Base-by-base conservation (phyloP, 2,113 vertebrate species). In the Etia nguti region DNA sequence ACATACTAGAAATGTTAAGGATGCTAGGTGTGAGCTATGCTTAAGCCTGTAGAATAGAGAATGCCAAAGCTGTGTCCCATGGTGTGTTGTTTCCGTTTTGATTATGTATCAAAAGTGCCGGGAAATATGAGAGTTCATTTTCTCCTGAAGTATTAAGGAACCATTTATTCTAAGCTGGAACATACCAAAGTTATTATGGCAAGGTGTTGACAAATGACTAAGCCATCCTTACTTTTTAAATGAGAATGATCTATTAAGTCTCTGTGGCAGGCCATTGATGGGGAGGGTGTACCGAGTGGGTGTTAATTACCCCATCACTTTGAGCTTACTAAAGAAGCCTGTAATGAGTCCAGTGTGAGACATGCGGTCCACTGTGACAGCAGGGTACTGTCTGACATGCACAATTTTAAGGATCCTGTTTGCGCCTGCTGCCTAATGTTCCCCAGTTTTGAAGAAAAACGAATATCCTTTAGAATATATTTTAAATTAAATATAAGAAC, bases 271-370 rank as follows among this genome's bases (percentile, higher is more conserved):
- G 84, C 52, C 80, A 88, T 80, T 90, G 87, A 82, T 88, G 57
- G 84, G 60, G 57, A 90, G 84, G 89, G 92, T 85, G 43, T 93
- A 9, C 59, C 89, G 73, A 50, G 86, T 82, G 11, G 12, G 90
- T 93, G 92, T 85, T 92, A 92, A 92, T 93, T 91, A 20, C 31
- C 10, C 36, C 10, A 85, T 83, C 18, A 81, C 82, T 87, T 89
- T 84, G 77, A 91, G n/a, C 65, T 43, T 75, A 84, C 56, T 57
- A n/a, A 86, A 86, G 29, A 65, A 56, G 20, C 12, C 81, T 79
- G 83, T 91, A 75, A 85, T 79, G 34, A 60, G 56, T 87, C 56
- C 10, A 12, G 79, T 60, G 87, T 73, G 84, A 65, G 41, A 73
- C 29, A 77, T 90, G 79, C 62, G 34, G 48, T 65, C 68, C 50